A percentile compares a stretch with the other conserved stretches of the same genome.
Evolutionary conservation across 2,113 vertebrate genomes (phyloP).

Genomic region (Arizona elegans): DNA sequence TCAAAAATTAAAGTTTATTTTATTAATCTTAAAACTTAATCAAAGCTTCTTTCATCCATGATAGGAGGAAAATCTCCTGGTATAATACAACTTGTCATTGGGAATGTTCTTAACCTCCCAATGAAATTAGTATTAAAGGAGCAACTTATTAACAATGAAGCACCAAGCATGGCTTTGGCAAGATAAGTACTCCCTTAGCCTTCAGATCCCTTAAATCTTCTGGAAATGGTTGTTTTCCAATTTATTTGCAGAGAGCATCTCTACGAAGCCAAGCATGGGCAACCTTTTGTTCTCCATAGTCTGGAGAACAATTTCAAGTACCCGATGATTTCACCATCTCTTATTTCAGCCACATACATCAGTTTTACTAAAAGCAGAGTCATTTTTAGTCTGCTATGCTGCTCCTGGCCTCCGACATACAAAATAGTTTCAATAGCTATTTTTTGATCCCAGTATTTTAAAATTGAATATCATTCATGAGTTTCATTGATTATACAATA

Average conservation of each 20-base stretch:
- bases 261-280: background rate
- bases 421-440: constrained; percentile 11
- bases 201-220: background rate
- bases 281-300: background rate
- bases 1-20: too few relatives aligned
- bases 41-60: too few relatives aligned
- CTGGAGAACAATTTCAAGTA: background rate
- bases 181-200: background rate
- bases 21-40: too few relatives aligned
- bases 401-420: background rate
- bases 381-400: background rate
- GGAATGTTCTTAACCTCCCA: too few relatives aligned
- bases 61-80: too few relatives aligned
- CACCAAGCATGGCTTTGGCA: background rate
- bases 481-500: constrained; percentile 30
- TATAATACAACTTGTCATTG: too few relatives aligned
- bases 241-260: background rate
- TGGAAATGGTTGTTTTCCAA: background rate
- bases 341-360: background rate
- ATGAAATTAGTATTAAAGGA: too few relatives aligned
- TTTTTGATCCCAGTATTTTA: constrained; percentile 40
- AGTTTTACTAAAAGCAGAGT: background rate
- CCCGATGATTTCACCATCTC: background rate
- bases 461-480: constrained; percentile 40
- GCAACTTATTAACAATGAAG: background rate